Base-by-base conservation (phyloP, 2,888 invertebrate genomes). In the Acanthosoma haemorrhoidale region DNA sequence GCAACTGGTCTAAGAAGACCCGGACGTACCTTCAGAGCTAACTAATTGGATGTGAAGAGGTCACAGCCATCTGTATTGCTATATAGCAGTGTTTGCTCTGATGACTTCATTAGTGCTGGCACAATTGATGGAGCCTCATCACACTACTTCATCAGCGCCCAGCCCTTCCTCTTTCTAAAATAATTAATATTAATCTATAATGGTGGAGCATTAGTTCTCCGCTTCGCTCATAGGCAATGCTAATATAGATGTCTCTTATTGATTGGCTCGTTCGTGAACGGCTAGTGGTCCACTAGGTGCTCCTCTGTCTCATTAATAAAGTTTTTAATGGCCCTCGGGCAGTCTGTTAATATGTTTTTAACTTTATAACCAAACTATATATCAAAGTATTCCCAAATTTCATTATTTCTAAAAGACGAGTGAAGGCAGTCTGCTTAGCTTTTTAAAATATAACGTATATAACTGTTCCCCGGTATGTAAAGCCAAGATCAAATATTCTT, bases 171-270 rank as follows among this genome's bases (percentile, higher is more conserved):
- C 25, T n/a, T n/a, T n/a, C n/a, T n/a, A n/a, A n/a, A 25, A 21
- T 51, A 51, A 51, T 51, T 51, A 51, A 51, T 51, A 51, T 51
- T 51, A 51, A 51, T 51, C 29, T 51, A 51, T 51, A 51, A 51
- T 51, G 25, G 29, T 51, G 25, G 29, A 51, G 51, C 51, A 51
- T 51, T 51, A 51, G 51, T 51, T 51, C 51, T 21, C 15, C 29
- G 21, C 21, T 21, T 3, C 25, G 51, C 18, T 51, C 25, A 25
- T n/a, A 51, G 51, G 25, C 13, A 51, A 25, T 25, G 51, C 25
- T 51, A 51, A 51, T 51, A 51, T 25, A 51, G 51, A 51, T 51
- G 51, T 51, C 51, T 29, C 51, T 51, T 51, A 51, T 51, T 51
- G 51, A 51, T 51, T 51, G 51, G 51, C 29, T 51, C 51, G 25